A percentile compares a stretch with the other conserved stretches of the same genome.
Evolutionary conservation across 2,888 invertebrate genomes (phyloP).

Genomic region (Aphelenchoides bicaudatus): DNA sequence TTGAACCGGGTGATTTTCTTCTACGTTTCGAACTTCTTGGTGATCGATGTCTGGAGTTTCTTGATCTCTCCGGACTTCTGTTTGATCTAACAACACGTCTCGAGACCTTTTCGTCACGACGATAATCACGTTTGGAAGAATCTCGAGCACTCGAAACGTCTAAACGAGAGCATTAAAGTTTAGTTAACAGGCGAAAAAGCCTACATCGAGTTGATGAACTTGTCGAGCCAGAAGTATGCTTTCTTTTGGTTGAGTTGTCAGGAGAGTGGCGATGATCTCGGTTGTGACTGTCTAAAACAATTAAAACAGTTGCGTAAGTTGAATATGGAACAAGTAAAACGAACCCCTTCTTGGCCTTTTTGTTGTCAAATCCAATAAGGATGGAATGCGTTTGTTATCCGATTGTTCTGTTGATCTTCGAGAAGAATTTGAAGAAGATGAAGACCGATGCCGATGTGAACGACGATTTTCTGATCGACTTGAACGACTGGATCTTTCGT

Average conservation of each 20-base stretch:
- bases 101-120: too few species aligned
- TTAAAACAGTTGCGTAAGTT: too few species aligned
- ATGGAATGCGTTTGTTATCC: neutral
- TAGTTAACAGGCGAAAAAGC: too few species aligned
- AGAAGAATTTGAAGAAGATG: neutral
- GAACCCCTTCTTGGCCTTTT: neutral
- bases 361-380: constrained; percentile 2
- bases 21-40: constrained; percentile 21
- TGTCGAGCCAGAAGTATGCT: too few species aligned
- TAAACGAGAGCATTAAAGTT: too few species aligned
- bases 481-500: neutral
- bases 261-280: too few species aligned
- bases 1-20: constrained; percentile 4
- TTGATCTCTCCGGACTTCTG: neutral
- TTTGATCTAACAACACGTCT: neutral
- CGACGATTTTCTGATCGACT: neutral
- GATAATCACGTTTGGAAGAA: too few species aligned
- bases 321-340: too few species aligned
- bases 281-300: too few species aligned
- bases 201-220: too few species aligned
- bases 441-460: constrained; percentile 2
- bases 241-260: too few species aligned
- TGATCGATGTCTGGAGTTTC: constrained; percentile 19
- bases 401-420: neutral
- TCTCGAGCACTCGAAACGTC: too few species aligned